A percentile compares a stretch with the other conserved stretches of the same genome.
Conservation (phyloP, 2,113 vertebrate genomes). For the Zapus hudsonius region DNA sequence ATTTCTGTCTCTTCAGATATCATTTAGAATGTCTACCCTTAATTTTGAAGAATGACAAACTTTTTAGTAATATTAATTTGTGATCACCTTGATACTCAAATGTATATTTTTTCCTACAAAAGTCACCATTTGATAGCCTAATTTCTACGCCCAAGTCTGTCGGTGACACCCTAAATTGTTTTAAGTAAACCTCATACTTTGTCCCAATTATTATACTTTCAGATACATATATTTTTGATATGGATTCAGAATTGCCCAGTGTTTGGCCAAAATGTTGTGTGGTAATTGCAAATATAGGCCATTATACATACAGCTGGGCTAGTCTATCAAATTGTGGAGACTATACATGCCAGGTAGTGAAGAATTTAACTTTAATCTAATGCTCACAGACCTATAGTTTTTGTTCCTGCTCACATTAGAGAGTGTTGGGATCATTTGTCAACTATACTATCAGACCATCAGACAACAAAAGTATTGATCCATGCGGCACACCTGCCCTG, state of each 20-base stretch:
- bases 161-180: background rate
- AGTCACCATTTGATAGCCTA: background rate
- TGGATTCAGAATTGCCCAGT: background rate
- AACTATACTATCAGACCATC: slow-evolving; percentile 31
- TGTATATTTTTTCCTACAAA: background rate
- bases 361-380: slow-evolving; percentile 24
- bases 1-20: background rate
- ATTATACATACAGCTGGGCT: background rate
- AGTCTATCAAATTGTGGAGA: slow-evolving; percentile 27
- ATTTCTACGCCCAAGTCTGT: background rate
- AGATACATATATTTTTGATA: background rate
- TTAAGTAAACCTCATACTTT: background rate
- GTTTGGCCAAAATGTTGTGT: background rate
- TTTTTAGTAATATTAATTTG: background rate
- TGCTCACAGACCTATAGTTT: background rate
- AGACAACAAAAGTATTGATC: slow-evolving; percentile 29
- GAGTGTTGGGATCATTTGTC: slow-evolving; percentile 23
- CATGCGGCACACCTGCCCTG: background rate
- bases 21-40: background rate
- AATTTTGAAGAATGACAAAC: background rate
- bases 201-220: background rate
- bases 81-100: background rate
- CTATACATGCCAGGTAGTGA: background rate
- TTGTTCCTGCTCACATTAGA: background rate
- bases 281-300: background rate